Evolutionary conservation across 2,113 vertebrate genomes (phyloP), one percentile per base, ranked within the genome.

Genomic region (Melanerpes aurifrons): DNA sequence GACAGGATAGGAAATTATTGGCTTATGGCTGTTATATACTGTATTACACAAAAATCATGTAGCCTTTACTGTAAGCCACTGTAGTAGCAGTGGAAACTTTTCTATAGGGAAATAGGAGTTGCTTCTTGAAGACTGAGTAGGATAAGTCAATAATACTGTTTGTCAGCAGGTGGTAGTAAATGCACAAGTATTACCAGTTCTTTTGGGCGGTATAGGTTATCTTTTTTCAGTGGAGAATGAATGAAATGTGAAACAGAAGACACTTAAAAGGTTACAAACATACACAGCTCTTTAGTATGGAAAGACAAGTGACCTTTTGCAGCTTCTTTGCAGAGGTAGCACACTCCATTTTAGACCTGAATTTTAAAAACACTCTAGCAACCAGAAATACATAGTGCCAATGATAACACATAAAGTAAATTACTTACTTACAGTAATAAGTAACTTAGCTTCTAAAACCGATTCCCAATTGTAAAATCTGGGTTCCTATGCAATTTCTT

Each of bases 121-220:
- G 15, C 53, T 93, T 67, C 25, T 84, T 69, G 29, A 56, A 53
- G n/a, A 53, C 4, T 50, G 35, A 16, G 53, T 68, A 28, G 16
- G 20, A 70, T 89, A 87, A 86, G 61, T 76, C 69, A 86, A 4
- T 95, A 89, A 86, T 59, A 10, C 26, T 92, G 35, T 85, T 91
- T 87, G 92, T 93, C 93, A 96, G 93, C 76, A 96, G 96, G 72
- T 94, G 96, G 96, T 94, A 96, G 93, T 61, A 96, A 82, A 95
- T 74, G 37, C 84, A 15, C 68, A 86, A 74, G 37, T 84, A 93
- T 78, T 91, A 48, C 11, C 45, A 72, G 28, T 53, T 56, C 5
- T 79, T 92, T 31, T 59, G 14, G 21, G 31, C 45, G 10, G 7
- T 43, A 25, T 22, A 15, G 8, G 15, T 58, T 80, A 25, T 77